Evolutionary conservation across 2,888 invertebrate genomes (phyloP).

Genomic region (Protonemura montana): DNA sequence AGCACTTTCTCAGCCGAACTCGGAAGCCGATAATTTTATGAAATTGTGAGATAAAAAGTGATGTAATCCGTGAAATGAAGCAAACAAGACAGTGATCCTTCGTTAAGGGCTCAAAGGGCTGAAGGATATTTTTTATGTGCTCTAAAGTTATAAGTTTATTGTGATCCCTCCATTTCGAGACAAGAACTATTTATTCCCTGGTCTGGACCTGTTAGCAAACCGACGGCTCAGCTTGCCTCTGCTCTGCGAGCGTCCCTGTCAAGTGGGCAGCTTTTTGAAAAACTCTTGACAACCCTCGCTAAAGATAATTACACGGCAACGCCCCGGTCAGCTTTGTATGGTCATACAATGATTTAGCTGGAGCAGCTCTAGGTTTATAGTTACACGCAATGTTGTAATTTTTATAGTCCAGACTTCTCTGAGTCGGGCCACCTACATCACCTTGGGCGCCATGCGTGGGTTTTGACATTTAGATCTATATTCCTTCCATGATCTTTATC

Average conservation of each 20-base stretch:
- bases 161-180: neutral
- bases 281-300: conserved; percentile 4
- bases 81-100: neutral
- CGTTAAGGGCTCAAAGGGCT: neutral
- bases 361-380: neutral
- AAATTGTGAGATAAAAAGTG: neutral
- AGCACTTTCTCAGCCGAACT: neutral
- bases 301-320: neutral
- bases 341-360: neutral
- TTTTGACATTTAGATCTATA: conserved; percentile 7
- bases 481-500: neutral
- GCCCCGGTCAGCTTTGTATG: neutral
- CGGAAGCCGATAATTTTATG: neutral
- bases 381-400: neutral
- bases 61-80: neutral
- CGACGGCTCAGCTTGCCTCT: neutral
- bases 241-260: neutral
- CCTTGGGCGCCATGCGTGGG: neutral
- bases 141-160: neutral
- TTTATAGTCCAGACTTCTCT: neutral
- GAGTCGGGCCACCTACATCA: neutral
- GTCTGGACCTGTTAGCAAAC: neutral
- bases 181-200: neutral
- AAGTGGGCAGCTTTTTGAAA: conserved; percentile 7
- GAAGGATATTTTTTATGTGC: neutral